Evolutionary conservation across 2,113 vertebrate genomes (phyloP).

Genomic region (Pygoscelis antarcticus): DNA sequence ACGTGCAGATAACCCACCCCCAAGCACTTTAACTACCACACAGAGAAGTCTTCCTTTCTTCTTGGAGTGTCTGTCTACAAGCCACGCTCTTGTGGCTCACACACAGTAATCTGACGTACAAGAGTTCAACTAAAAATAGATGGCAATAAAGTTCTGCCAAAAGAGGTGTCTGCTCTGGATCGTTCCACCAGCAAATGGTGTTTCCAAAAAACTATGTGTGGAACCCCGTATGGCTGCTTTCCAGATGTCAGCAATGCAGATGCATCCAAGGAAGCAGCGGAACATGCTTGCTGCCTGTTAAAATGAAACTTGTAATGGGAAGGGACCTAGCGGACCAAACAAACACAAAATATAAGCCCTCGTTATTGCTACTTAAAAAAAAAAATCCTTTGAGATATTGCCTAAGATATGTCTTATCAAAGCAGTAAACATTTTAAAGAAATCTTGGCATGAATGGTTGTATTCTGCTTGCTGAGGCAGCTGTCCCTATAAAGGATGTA

Average conservation of each 20-base stretch:
- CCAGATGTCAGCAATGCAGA: background rate
- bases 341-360: background rate
- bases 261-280: background rate
- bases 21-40: background rate
- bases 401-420: background rate
- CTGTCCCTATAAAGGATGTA: background rate
- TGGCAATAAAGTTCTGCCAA: background rate
- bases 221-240: background rate
- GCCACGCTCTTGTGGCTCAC: background rate
- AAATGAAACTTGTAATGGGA: background rate
- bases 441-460: background rate
- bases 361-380: background rate
- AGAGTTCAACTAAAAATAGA: slow-evolving; percentile 18
- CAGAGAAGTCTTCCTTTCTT: background rate
- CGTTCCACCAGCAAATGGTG: background rate
- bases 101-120: background rate
- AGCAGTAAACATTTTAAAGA: background rate
- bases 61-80: background rate
- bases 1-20: background rate
- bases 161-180: background rate
- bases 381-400: background rate
- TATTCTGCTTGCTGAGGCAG: background rate
- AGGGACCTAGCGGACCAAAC: background rate
- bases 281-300: background rate
- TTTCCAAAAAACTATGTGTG: background rate